These are phyloP conservation scores for Empis stercorea DNA, from an alignment of 2,888 invertebrate genomes.

Conservation along the genomic window DNA sequence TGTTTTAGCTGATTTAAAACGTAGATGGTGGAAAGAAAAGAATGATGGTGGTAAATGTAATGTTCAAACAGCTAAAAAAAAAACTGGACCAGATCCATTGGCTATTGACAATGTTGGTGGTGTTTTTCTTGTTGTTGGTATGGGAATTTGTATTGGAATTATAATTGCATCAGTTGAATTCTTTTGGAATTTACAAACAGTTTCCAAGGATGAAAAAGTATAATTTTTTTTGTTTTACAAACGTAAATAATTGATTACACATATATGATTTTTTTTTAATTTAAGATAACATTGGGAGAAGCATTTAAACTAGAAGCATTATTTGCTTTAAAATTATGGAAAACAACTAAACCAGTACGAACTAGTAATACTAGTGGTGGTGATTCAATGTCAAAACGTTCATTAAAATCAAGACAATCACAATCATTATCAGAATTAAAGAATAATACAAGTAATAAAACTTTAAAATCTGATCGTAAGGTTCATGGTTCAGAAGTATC, in stretches of 20 bases:
- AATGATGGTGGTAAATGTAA: slow-evolving; percentile 36
- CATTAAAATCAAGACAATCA: neutral
- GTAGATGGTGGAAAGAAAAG: slow-evolving; percentile 82
- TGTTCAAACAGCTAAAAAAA: slow-evolving; percentile 2
- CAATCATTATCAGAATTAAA: neutral
- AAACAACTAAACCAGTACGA: slow-evolving; percentile 55
- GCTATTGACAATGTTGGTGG: slow-evolving; percentile 69
- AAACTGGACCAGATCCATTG: slow-evolving; percentile 29
- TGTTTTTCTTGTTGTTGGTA: slow-evolving; percentile 72
- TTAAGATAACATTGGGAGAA: slow-evolving; percentile 52
- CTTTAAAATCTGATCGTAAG: too few relatives aligned
- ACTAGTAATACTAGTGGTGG: slow-evolving; percentile 11
- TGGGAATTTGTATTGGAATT: slow-evolving; percentile 58
- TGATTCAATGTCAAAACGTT: neutral
- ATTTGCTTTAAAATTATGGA: slow-evolving; percentile 61
- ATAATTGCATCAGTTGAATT: slow-evolving; percentile 72
- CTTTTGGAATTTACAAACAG: slow-evolving; percentile 66
- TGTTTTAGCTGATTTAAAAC: slow-evolving; percentile 59
- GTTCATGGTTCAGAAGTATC: too few relatives aligned
- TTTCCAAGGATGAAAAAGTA: slow-evolving; percentile 66
- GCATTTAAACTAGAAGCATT: slow-evolving; percentile 55
- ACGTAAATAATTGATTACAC: neutral
- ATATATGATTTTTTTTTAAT: neutral
- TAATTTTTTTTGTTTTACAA: neutral
- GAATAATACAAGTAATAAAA: too few relatives aligned